A percentile compares a stretch with the other conserved stretches of the same genome.
Conservation (phyloP, 2,113 vertebrate genomes). For the Barbus barbus region DNA sequence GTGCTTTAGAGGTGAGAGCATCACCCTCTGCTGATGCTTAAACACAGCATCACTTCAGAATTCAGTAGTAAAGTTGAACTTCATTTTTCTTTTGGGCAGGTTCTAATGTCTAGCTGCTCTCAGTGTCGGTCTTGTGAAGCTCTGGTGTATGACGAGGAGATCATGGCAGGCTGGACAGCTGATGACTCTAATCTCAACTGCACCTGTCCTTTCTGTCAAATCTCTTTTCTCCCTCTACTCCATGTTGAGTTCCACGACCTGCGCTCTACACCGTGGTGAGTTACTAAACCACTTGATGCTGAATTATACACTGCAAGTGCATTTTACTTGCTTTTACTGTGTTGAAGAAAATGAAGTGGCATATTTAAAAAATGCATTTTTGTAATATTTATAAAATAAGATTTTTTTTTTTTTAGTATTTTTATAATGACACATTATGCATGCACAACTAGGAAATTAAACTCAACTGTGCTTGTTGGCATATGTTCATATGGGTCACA, state of each 20-base stretch:
- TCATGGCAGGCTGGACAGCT: slow-evolving; percentile 97
- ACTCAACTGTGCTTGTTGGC: background rate
- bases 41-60: background rate
- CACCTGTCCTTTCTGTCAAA: slow-evolving; percentile 92
- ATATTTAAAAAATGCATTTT: background rate
- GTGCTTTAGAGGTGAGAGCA: slow-evolving; percentile 88
- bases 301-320: background rate
- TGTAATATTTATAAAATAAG: background rate
- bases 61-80: background rate
- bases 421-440: background rate
- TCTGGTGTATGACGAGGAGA: slow-evolving; percentile 97
- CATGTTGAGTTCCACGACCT: slow-evolving; percentile 95
- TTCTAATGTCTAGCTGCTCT: slow-evolving; percentile 98
- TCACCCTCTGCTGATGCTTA: slow-evolving; percentile 29
- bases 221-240: slow-evolving; percentile 90
- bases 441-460: background rate
- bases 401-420: too few relatives aligned
- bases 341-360: too few relatives aligned
- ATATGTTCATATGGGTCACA: too few relatives aligned
- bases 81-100: slow-evolving; percentile 69
- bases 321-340: background rate
- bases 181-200: slow-evolving; percentile 98
- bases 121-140: slow-evolving; percentile 87
- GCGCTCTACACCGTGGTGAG: slow-evolving; percentile 84
- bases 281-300: background rate